These are phyloP conservation scores for Dysmachus trigonus DNA, from an alignment of 2,888 invertebrate species.

Conservation along the genomic window DNA sequence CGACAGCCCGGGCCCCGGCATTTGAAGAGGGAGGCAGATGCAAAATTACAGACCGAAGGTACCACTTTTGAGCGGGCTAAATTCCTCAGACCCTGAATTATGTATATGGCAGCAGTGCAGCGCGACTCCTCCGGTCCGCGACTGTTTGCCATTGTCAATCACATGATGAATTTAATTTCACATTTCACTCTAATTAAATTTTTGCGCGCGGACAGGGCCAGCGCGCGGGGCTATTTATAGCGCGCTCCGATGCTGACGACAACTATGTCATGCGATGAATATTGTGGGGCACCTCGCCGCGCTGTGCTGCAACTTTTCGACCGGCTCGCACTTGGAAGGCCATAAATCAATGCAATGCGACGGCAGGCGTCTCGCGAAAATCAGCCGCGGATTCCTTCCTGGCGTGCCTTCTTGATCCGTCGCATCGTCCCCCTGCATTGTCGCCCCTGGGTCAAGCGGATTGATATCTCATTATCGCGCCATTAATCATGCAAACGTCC, in stretches of 20 bases:
- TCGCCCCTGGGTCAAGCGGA: background rate
- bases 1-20: background rate
- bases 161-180: slow-evolving; percentile 49
- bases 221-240: slow-evolving; percentile 41
- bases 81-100: slow-evolving; percentile 45
- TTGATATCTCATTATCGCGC: slow-evolving; percentile 46
- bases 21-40: slow-evolving; percentile 44
- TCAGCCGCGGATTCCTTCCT: background rate
- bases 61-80: slow-evolving; percentile 44
- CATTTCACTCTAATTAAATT: slow-evolving; percentile 45
- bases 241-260: background rate
- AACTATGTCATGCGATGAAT: background rate
- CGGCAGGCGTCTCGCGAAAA: background rate
- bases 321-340: slow-evolving; percentile 12
- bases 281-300: background rate
- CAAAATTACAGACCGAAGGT: slow-evolving; percentile 45
- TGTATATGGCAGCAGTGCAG: background rate
- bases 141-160: slow-evolving; percentile 48
- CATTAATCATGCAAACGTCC: slow-evolving; percentile 45
- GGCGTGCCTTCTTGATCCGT: slow-evolving; percentile 22
- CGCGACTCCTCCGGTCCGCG: background rate
- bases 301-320: background rate
- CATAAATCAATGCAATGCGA: slow-evolving; percentile 44
- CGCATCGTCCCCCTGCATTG: background rate
- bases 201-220: slow-evolving; percentile 38